phyloP scores from a whole-genome alignment of 2,888 invertebrate species.

The Dolichopus griseipennis region DNA sequence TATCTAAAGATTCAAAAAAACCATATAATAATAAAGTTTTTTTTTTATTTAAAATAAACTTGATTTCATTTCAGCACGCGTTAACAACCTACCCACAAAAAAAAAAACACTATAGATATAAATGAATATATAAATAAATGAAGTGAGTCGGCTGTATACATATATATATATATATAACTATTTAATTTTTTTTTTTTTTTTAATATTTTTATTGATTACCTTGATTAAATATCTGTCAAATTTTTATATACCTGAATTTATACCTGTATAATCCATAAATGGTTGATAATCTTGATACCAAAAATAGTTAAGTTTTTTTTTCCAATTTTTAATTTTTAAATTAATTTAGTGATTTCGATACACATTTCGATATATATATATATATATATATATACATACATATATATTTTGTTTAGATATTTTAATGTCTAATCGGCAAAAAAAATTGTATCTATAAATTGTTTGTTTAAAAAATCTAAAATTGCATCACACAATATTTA shows the following conservation, averaged over 20 bases:
- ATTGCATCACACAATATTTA: neutral
- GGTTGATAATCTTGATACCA: constrained; percentile 1
- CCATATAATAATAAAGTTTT: too few relatives aligned
- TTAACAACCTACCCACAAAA: neutral
- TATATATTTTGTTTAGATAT: too few relatives aligned
- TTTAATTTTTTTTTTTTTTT: neutral
- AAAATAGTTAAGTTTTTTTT: neutral
- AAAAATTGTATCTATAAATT: neutral
- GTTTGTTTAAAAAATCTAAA: neutral
- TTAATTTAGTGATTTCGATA: neutral
- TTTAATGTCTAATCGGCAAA: neutral
- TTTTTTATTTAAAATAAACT: neutral
- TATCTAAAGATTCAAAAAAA: neutral
- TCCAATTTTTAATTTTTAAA: neutral
- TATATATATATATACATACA: too few relatives aligned
- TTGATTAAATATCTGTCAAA: constrained; percentile 4
- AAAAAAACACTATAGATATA: too few relatives aligned
- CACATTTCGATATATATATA: neutral
- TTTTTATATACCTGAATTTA: neutral
- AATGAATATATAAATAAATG: too few relatives aligned
- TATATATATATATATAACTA: neutral
- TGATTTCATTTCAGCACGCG: constrained; percentile 4
- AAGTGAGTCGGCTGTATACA: too few relatives aligned
- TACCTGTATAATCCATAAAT: neutral
- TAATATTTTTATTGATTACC: constrained; percentile 4